Conservation (phyloP, 2,888 invertebrate genomes). For the Drosophila anceps region DNA sequence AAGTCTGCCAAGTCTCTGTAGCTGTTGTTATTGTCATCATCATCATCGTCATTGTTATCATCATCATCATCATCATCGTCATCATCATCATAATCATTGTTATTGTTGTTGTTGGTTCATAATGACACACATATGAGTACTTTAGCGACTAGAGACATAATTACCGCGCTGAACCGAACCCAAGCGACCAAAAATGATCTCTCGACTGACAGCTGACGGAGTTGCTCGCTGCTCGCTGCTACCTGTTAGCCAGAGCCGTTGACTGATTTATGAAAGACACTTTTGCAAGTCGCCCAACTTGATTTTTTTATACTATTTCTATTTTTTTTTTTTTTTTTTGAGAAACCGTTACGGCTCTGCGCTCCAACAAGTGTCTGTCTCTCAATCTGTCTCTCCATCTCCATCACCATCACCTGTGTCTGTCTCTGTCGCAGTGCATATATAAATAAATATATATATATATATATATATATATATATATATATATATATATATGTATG, state of each 20-base stretch:
- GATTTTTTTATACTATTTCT: too few species aligned
- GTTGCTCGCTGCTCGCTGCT: slow-evolving; percentile 1
- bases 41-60: background rate
- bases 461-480: slow-evolving; percentile 4
- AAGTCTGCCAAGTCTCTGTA: slow-evolving; percentile 41
- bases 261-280: slow-evolving; percentile 78
- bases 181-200: slow-evolving; percentile 68
- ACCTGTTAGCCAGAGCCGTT: slow-evolving; percentile 65
- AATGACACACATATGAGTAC: slow-evolving; percentile 59
- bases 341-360: slow-evolving; percentile 73
- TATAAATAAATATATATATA: background rate
- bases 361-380: slow-evolving; percentile 57
- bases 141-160: slow-evolving; percentile 43
- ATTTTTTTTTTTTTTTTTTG: slow-evolving; percentile 3
- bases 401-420: slow-evolving; percentile 3
- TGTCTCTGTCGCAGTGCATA: background rate
- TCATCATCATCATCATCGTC: too few species aligned
- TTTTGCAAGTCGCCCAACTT: slow-evolving; percentile 79
- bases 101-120: slow-evolving; percentile 33
- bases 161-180: slow-evolving; percentile 70
- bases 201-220: slow-evolving; percentile 69
- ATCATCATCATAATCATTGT: background rate
- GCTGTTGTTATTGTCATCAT: slow-evolving; percentile 9
- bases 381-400: slow-evolving; percentile 8
- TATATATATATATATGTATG: background rate